Conservation (phyloP, 30 jellyfish, hydroid and myxozoan species). For the Morbakka virulenta region DNA sequence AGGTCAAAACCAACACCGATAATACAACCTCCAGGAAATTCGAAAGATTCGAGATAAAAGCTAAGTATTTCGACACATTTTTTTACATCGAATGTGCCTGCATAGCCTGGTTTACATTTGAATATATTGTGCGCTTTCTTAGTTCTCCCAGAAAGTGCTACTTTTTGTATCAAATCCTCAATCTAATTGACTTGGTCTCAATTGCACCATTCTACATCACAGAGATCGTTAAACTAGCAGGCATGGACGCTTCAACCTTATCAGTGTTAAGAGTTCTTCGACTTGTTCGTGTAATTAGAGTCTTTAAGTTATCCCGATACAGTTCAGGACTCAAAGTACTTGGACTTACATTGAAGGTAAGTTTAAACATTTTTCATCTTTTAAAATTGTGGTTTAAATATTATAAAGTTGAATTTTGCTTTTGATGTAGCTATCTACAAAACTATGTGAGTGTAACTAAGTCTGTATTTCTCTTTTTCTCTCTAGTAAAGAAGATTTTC, state of each 20-base stretch:
- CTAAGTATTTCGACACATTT: constrained; percentile 47
- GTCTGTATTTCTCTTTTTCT: too few species aligned
- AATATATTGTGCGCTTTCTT: constrained; percentile 65
- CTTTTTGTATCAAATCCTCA: constrained; percentile 61
- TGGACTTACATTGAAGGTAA: constrained; percentile 89
- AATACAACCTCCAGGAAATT: constrained; percentile 24
- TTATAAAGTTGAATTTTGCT: too few species aligned
- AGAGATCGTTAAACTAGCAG: constrained; percentile 52
- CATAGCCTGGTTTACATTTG: constrained; percentile 91
- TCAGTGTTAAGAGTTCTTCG: constrained; percentile 85
- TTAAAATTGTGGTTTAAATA: too few species aligned
- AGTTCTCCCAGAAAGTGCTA: constrained; percentile 61
- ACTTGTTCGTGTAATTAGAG: constrained; percentile 85
- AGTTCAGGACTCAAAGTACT: constrained; percentile 92
- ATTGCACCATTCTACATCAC: constrained; percentile 81
- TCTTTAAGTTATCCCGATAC: constrained; percentile 90
- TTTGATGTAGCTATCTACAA: too few species aligned
- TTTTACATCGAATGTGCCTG: too few species aligned
- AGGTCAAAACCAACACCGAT: constrained; percentile 71
- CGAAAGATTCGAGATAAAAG: constrained; percentile 18
- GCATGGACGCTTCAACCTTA: constrained; percentile 25
- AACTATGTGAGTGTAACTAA: too few species aligned
- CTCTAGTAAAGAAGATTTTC: too few species aligned
- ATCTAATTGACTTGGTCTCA: constrained; percentile 83
- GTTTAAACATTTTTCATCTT: too few species aligned